These are phyloP conservation scores for Agriotes lineatus DNA, from an alignment of 2,888 invertebrate genomes.

Conservation along the genomic window DNA sequence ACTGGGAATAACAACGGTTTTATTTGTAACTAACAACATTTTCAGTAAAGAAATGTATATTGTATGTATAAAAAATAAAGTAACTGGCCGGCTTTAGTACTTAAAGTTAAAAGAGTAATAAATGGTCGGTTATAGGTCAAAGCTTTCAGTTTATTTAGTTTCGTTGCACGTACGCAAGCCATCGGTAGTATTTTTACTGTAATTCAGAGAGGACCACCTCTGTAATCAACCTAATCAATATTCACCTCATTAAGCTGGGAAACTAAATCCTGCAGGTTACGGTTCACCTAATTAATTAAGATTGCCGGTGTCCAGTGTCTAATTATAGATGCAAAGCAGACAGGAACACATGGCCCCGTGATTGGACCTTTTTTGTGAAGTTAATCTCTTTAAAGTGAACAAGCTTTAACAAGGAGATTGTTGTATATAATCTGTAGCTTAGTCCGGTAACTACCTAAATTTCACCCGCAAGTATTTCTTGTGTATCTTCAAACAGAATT, in stretches of 20 bases:
- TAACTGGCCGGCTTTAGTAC: too few species aligned
- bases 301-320: conserved; percentile 39
- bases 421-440: neutral
- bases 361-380: conserved; percentile 19
- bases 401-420: neutral
- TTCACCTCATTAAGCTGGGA: conserved; percentile 28
- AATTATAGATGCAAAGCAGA: conserved; percentile 40
- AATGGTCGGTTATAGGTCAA: too few species aligned
- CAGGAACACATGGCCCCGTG: conserved; percentile 31
- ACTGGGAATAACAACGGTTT: too few species aligned
- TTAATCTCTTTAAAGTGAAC: conserved; percentile 21
- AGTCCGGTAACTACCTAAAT: neutral
- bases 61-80: too few species aligned
- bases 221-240: conserved; percentile 32
- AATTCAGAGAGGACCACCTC: conserved; percentile 19
- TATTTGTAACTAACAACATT: too few species aligned
- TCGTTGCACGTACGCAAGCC: neutral
- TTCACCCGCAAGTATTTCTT: neutral
- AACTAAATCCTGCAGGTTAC: conserved; percentile 37
- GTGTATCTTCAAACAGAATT: too few species aligned
- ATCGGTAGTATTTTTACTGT: conserved; percentile 8
- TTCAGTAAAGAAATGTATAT: too few species aligned
- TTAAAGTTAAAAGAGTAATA: too few species aligned
- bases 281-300: conserved; percentile 43
- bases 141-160: too few species aligned